phyloP scores from a whole-genome alignment of 2,113 vertebrate genomes.

The Eurypyga helias region DNA sequence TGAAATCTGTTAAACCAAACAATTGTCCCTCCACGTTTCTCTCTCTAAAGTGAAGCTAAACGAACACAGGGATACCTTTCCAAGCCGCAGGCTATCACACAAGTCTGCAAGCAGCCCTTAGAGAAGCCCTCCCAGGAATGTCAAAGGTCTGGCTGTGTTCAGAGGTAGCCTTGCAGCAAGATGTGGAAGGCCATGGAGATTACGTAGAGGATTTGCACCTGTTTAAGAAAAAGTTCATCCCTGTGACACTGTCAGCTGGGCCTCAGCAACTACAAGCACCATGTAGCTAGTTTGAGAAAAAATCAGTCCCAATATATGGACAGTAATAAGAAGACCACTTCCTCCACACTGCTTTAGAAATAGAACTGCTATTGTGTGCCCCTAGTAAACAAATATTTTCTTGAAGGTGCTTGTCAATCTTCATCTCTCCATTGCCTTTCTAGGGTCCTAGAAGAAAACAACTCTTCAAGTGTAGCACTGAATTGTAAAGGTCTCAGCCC shows the following conservation, averaged over 20 bases:
- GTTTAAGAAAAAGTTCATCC: not conserved
- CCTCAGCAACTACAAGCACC: not conserved
- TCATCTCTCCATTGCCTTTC: not conserved
- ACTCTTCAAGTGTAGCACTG: not conserved
- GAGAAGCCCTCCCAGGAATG: not conserved
- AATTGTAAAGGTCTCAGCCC: not conserved
- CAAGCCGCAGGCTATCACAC: fast-evolving
- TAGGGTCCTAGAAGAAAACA: not conserved
- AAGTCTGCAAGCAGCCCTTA: not conserved
- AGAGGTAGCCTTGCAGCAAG: not conserved
- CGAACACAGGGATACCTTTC: not conserved
- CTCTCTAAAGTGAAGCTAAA: not conserved
- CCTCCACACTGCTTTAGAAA: not conserved
- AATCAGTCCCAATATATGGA: not conserved
- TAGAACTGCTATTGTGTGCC: not conserved
- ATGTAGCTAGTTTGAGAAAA: not conserved
- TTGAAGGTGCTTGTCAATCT: not conserved
- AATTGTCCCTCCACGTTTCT: not conserved
- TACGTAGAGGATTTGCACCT: not conserved
- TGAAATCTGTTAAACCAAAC: not conserved
- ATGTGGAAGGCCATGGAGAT: not conserved
- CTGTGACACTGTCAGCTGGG: not conserved
- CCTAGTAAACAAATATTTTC: not conserved
- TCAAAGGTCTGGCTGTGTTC: not conserved
- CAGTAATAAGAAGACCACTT: not conserved